These are phyloP conservation scores for Erpornis zantholeuca DNA, from an alignment of 2,113 vertebrate genomes.

Conservation along the genomic window DNA sequence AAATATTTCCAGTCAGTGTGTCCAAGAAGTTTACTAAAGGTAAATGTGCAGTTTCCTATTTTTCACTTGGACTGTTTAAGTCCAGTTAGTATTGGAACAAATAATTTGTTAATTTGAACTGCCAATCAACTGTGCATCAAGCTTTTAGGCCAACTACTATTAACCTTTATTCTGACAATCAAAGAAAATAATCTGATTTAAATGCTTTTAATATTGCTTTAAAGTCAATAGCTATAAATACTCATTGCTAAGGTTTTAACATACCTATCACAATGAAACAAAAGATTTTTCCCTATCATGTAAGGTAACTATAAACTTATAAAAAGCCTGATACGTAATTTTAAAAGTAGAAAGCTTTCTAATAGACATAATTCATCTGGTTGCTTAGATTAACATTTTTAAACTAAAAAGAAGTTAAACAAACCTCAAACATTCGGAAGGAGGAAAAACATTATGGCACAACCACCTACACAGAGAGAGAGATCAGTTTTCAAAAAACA, in stretches of 20 bases:
- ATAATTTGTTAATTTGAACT: slow-evolving; percentile 54
- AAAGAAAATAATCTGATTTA: slow-evolving; percentile 54
- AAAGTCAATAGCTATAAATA: slow-evolving; percentile 69
- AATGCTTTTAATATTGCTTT: slow-evolving; percentile 50
- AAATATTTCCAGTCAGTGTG: neutral
- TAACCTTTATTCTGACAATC: slow-evolving; percentile 67
- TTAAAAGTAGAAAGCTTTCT: neutral
- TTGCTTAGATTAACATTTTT: neutral
- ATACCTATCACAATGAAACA: slow-evolving; percentile 42
- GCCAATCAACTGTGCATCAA: slow-evolving; percentile 40
- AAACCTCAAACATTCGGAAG: neutral
- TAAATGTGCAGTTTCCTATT: neutral
- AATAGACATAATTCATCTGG: neutral
- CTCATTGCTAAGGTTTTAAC: slow-evolving; percentile 52
- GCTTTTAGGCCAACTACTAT: slow-evolving; percentile 55
- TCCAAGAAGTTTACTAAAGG: neutral
- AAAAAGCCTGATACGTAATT: neutral
- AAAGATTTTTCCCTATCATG: slow-evolving; percentile 12
- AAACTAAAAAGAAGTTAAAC: neutral
- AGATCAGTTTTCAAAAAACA: slow-evolving; percentile 38
- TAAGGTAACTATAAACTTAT: neutral
- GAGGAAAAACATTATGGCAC: neutral
- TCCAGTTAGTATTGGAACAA: neutral
- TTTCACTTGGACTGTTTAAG: neutral
- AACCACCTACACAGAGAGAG: neutral